Percentiles rank a stretch among this genome's conserved stretches.
phyloP scores from a whole-genome alignment of 2,797 vertebrate species.

The Schizothorax lantsangensis region DNA sequence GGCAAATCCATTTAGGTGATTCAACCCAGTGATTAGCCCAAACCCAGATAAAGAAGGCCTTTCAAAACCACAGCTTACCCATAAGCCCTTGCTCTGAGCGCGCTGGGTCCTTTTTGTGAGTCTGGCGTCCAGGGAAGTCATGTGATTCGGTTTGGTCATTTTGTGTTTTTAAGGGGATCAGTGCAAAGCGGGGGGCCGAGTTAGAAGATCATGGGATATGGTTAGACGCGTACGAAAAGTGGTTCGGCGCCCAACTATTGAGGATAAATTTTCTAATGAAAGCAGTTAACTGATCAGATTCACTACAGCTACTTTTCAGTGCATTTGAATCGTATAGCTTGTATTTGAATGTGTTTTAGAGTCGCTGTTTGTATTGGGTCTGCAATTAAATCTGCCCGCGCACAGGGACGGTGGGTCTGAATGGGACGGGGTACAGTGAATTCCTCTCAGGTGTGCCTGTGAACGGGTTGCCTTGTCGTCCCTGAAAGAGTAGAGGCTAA shows the following conservation, averaged over 20 bases:
- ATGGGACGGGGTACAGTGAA: background rate
- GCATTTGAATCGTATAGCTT: background rate
- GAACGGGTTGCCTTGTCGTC: conserved; percentile 67
- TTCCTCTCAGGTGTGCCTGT: conserved; percentile 71
- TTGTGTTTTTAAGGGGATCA: conserved; percentile 49
- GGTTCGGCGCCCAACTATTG: background rate
- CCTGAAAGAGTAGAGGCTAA: conserved; percentile 64
- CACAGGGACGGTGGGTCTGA: background rate
- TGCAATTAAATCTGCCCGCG: conserved; percentile 46
- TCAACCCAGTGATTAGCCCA: conserved; percentile 69
- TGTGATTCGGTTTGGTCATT: conserved; percentile 50
- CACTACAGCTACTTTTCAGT: background rate
- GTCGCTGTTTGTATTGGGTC: conserved; percentile 7
- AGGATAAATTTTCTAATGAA: background rate
- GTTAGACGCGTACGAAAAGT: background rate
- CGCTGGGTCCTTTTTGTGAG: conserved; percentile 45
- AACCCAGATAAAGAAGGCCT: conserved; percentile 68
- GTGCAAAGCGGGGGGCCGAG: conserved; percentile 14
- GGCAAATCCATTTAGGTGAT: conserved; percentile 62
- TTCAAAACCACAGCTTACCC: conserved; percentile 69
- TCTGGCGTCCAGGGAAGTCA: conserved; percentile 35
- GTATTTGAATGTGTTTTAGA: background rate
- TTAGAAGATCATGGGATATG: background rate
- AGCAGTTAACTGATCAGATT: background rate
- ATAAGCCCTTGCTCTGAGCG: conserved; percentile 60